These are phyloP conservation scores for Pleuronectes platessa DNA, from an alignment of 2,113 vertebrate species.

Conservation along the genomic window DNA sequence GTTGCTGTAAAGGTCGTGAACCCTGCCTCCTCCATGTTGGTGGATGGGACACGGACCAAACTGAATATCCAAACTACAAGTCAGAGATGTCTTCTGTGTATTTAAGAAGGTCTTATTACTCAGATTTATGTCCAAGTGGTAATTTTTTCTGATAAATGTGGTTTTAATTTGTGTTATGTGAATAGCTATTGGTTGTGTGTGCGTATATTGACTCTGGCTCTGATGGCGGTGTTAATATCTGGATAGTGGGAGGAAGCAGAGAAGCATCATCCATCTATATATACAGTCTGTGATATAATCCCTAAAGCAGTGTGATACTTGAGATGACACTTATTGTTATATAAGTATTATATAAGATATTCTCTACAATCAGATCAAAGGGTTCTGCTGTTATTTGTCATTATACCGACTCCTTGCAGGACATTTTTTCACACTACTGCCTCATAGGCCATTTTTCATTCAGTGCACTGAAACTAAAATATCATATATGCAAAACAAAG, in stretches of 20 bases:
- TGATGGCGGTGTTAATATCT: too few species aligned
- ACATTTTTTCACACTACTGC: slow-evolving; percentile 9
- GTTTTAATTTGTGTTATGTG: too few species aligned
- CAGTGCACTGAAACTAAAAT: slow-evolving; percentile 52
- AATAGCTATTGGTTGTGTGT: too few species aligned
- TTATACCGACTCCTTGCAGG: slow-evolving; percentile 13
- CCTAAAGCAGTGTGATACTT: not conserved
- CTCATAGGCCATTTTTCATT: slow-evolving; percentile 49
- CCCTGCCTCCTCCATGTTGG: too few species aligned
- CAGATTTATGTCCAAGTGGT: too few species aligned
- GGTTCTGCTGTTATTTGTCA: slow-evolving; percentile 5
- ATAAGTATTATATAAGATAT: slow-evolving; percentile 12
- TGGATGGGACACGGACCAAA: too few species aligned
- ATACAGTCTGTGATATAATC: not conserved
- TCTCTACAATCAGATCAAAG: slow-evolving; percentile 15
- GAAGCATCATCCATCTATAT: not conserved
- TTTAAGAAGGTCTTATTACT: too few species aligned
- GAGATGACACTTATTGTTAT: slow-evolving; percentile 1
- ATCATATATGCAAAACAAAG: slow-evolving; percentile 72
- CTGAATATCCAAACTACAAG: too few species aligned
- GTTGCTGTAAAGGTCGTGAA: too few species aligned
- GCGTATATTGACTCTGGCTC: too few species aligned
- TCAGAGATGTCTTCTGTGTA: too few species aligned
- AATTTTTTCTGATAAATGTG: too few species aligned
- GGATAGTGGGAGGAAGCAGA: not conserved